A percentile compares a stretch with the other conserved stretches of the same genome.
These are phyloP conservation scores for Hypomesus transpacificus DNA, from an alignment of 2,113 vertebrate species.

Conservation along the genomic window DNA sequence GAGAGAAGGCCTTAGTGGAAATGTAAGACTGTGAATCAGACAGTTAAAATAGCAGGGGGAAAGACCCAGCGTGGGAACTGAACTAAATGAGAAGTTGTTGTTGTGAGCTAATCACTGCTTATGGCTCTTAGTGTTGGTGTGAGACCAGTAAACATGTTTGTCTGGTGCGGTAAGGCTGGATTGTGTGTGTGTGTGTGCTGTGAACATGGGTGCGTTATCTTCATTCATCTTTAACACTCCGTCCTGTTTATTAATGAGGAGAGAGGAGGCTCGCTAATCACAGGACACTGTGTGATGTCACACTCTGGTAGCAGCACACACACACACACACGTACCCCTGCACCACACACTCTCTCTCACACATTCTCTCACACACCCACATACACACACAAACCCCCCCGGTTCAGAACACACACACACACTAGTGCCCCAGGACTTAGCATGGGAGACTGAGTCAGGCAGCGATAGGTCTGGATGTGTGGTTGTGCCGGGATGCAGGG, in stretches of 20 bases:
- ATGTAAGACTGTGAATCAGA: background rate
- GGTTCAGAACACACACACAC: background rate
- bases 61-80: slow-evolving; percentile 14
- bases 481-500: background rate
- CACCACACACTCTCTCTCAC: background rate
- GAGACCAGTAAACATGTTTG: background rate
- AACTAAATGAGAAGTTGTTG: slow-evolving; percentile 1
- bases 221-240: background rate
- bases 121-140: background rate
- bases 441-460: background rate
- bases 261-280: no score
- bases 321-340: no score
- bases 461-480: background rate
- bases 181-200: slow-evolving; percentile 1
- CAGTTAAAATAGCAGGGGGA: slow-evolving; percentile 6
- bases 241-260: no score
- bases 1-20: background rate
- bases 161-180: background rate
- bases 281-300: no score
- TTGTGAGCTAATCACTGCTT: background rate
- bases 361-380: background rate
- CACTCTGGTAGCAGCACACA: no score
- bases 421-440: background rate
- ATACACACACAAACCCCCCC: no score
- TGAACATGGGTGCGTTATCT: background rate